phyloP scores from a whole-genome alignment of 2,113 vertebrate species.

The Phocoena sinus region DNA sequence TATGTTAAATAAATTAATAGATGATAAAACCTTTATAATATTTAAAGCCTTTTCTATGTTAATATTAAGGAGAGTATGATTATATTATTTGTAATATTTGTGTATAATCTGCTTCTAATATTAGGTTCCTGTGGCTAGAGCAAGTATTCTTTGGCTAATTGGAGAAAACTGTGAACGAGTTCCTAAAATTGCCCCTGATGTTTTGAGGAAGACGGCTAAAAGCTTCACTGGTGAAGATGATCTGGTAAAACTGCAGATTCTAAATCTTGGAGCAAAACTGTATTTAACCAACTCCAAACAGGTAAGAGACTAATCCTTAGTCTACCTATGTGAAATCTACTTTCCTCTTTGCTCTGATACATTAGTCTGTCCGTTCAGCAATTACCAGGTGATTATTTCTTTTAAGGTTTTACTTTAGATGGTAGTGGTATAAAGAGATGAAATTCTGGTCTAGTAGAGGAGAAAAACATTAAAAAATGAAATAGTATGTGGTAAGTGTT shows the following conservation, averaged over 20 bases:
- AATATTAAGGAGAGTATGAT: neutral
- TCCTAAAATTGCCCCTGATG: conserved; percentile 96
- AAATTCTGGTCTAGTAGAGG: neutral
- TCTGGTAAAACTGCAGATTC: conserved; percentile 94
- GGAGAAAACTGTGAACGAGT: conserved; percentile 97
- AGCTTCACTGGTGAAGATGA: conserved; percentile 93
- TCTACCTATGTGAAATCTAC: neutral
- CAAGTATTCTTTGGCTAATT: conserved; percentile 98
- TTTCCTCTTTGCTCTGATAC: neutral
- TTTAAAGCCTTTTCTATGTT: neutral
- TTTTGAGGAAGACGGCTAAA: conserved; percentile 95
- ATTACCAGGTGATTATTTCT: neutral
- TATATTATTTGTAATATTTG: neutral
- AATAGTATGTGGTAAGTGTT: neutral
- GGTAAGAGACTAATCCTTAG: conserved; percentile 79
- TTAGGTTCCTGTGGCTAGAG: conserved; percentile 97
- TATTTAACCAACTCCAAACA: conserved; percentile 98
- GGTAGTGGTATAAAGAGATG: neutral
- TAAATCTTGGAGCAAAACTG: conserved; percentile 95
- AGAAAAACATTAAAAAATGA: neutral
- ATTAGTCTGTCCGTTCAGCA: neutral
- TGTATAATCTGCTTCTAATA: conserved; percentile 34
- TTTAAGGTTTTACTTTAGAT: neutral
- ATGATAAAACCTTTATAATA: neutral
- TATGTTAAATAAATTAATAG: neutral